A percentile compares a stretch with the other conserved stretches of the same genome.
These are phyloP conservation scores for Lasioglossum oenotherae DNA, from an alignment of 2,888 invertebrate genomes.

Conservation along the genomic window DNA sequence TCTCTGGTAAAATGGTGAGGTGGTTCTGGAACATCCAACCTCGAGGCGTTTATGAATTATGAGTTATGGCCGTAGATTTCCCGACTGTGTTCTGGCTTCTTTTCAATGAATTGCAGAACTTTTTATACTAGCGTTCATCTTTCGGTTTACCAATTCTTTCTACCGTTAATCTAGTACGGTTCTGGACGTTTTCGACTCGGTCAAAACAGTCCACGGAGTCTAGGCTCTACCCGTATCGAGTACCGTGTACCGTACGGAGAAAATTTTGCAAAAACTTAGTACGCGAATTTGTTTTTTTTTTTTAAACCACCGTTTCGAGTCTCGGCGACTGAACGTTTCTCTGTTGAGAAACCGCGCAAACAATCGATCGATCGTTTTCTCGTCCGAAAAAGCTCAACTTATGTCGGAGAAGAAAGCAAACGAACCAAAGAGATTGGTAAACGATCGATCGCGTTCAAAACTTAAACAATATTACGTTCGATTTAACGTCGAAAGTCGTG, in stretches of 20 bases:
- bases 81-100: slow-evolving; percentile 18
- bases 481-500: not conserved
- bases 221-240: not conserved
- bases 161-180: not conserved
- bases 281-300: no score
- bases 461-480: not conserved
- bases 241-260: not conserved
- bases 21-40: not conserved
- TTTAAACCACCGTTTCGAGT: not conserved
- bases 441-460: not conserved
- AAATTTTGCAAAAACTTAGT: not conserved
- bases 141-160: not conserved
- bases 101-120: not conserved
- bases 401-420: not conserved
- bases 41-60: slow-evolving; percentile 43
- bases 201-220: not conserved
- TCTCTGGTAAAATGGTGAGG: not conserved
- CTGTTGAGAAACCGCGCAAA: not conserved
- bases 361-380: not conserved
- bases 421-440: not conserved
- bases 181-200: not conserved
- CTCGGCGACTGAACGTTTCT: not conserved
- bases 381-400: not conserved
- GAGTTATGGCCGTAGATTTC: slow-evolving; percentile 70
- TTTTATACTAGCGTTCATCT: not conserved